Evolutionary conservation across 2,888 invertebrate species (phyloP).

Genomic region (Lymantria monacha): DNA sequence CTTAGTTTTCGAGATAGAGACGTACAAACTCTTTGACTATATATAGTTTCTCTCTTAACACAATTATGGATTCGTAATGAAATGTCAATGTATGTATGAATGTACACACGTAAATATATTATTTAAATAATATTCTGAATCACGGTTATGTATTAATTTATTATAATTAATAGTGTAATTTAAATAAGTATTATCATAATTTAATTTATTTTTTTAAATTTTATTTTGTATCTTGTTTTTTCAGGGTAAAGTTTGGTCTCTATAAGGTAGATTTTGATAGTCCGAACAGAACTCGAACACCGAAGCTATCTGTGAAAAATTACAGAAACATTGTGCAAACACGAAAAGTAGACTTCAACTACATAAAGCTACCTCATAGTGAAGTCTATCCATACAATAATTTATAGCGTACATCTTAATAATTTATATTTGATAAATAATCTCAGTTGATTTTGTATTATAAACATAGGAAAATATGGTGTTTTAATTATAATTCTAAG

Average conservation of each 20-base stretch:
- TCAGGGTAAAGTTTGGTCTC: constrained; percentile 60
- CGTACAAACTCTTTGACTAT: too few relatives aligned
- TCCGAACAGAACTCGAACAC: constrained; percentile 62
- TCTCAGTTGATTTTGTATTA: background rate
- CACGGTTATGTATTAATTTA: too few relatives aligned
- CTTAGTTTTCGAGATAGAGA: too few relatives aligned
- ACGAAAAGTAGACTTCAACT: constrained; percentile 61
- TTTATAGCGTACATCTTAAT: background rate
- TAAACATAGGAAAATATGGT: background rate
- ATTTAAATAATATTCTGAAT: too few relatives aligned
- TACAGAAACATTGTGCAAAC: constrained; percentile 66
- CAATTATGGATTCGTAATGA: too few relatives aligned
- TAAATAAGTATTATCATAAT: too few relatives aligned
- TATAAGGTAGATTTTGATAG: constrained; percentile 71
- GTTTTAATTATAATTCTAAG: too few relatives aligned
- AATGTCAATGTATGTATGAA: too few relatives aligned
- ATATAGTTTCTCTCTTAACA: too few relatives aligned
- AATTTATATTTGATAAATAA: background rate
- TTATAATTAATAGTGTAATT: too few relatives aligned
- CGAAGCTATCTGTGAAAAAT: constrained; percentile 69
- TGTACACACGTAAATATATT: too few relatives aligned
- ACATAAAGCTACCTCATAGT: constrained; percentile 39
- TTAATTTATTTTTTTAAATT: too few relatives aligned
- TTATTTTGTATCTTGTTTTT: background rate
- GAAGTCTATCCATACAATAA: background rate